Evolutionary conservation across 2,888 invertebrate genomes (phyloP), one percentile per base, ranked within the genome.

Genomic region (Corythucha ciliata): DNA sequence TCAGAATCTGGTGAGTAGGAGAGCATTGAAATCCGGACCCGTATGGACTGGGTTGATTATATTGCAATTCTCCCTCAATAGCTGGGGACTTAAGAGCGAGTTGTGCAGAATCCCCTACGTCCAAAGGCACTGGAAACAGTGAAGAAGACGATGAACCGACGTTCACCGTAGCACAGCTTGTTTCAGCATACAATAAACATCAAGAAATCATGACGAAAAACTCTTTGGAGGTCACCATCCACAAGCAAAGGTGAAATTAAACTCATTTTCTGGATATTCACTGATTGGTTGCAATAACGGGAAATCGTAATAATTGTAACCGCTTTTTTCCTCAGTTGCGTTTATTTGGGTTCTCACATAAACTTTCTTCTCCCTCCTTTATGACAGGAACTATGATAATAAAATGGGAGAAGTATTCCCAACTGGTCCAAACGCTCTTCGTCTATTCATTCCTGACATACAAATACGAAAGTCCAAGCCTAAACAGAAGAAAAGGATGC

Each of bases 161-260:
- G 44, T 72, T 68, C 58, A 68, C 70, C 0, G 72, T 72, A 1
- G 69, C 71, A 4, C 72, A 72, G 54, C 58, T 72, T 10, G 67
- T 72, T 2, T 69, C 70, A 2, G 72, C 72, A 5, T 72, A 71
- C 58, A 71, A 72, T 58, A 68, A 67, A 29, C 71, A 72, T 52
- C 71, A 72, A 57, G 71, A 71, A 56, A 66, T 71, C 1, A 69
- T 71, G 2, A 68, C 70, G 26, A 67, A 66, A 53, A 65, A 67
- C 8, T 70, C 70, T 18, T 60, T 71, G 20, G 69, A 70, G 50
- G 67, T 70, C 16, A 69, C 70, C n/a, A 69, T 70, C 69, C 66
- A 60, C 22, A 55, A 29, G 8, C 48, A 49, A 32, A 49, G 49
- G 49, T 49, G 37, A 33, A 24, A 39, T 16, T 16, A 7, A 39